These are phyloP conservation scores for Leucosticte australis DNA, from an alignment of 2,113 vertebrate species.

Conservation along the genomic window DNA sequence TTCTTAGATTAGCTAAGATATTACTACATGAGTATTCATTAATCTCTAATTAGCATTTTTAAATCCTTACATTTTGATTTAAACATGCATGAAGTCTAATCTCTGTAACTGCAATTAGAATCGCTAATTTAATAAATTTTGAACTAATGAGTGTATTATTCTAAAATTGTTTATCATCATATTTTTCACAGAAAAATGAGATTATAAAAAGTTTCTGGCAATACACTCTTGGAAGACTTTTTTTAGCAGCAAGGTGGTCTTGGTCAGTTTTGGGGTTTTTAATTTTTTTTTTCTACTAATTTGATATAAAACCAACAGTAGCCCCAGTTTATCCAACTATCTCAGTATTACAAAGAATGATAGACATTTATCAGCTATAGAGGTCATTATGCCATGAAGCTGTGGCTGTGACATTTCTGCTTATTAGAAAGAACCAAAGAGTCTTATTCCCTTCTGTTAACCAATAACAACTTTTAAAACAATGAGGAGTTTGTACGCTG, in stretches of 20 bases:
- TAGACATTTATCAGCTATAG: not conserved
- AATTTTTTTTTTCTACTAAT: not conserved
- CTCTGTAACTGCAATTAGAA: slow-evolving; percentile 20
- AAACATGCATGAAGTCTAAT: slow-evolving; percentile 39
- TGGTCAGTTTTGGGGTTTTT: not conserved
- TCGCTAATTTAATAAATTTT: not conserved
- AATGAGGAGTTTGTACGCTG: not conserved
- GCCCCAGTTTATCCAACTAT: not conserved
- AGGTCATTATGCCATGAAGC: not conserved
- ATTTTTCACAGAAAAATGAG: not conserved
- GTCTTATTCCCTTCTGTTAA: not conserved
- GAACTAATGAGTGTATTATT: slow-evolving; percentile 8
- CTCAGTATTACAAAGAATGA: not conserved
- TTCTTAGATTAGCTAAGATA: slow-evolving; percentile 26
- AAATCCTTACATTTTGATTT: slow-evolving; percentile 43
- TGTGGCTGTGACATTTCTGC: not conserved
- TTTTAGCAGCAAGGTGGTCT: not conserved
- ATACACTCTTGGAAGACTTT: not conserved
- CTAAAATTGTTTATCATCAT: not conserved
- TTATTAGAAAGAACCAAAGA: not conserved
- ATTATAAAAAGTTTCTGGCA: not conserved
- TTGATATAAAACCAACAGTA: not conserved
- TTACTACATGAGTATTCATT: slow-evolving; percentile 23
- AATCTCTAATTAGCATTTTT: slow-evolving; percentile 62
- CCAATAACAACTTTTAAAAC: not conserved